Evolutionary conservation across 1,140 invertebrate genomes (phyloP).

Genomic region (Cyclina sinensis): DNA sequence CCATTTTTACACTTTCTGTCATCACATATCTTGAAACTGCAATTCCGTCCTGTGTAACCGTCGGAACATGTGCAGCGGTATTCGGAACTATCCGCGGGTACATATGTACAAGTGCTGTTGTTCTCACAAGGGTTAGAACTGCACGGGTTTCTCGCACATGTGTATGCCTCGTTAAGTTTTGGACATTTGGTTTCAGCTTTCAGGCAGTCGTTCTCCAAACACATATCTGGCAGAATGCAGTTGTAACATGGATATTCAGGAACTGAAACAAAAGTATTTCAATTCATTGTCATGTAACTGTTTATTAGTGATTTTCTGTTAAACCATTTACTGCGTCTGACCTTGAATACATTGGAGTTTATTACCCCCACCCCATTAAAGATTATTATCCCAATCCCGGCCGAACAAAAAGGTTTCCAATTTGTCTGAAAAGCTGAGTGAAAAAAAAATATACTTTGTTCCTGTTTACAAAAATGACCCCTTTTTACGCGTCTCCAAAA

Average conservation of each 20-base stretch:
- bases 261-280: not conserved
- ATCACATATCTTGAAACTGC: not conserved
- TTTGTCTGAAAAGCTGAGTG: too few species aligned
- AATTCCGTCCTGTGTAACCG: not conserved
- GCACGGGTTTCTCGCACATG: not conserved
- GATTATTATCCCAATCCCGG: too few species aligned
- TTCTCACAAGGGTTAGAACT: not conserved
- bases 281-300: too few species aligned
- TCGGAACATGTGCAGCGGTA: not conserved
- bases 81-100: not conserved
- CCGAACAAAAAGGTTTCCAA: too few species aligned
- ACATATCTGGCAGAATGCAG: not conserved
- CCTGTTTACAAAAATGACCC: too few species aligned
- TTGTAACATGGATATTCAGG: conserved; percentile 27
- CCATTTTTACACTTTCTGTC: conserved; percentile 11
- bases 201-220: not conserved
- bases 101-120: not conserved
- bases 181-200: not conserved
- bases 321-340: too few species aligned
- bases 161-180: not conserved
- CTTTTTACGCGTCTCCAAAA: too few species aligned
- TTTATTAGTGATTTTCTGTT: too few species aligned
- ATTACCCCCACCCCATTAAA: too few species aligned
- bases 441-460: too few species aligned
- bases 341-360: too few species aligned